Conservation (phyloP, 2,113 vertebrate genomes). For the Malurus elegans region DNA sequence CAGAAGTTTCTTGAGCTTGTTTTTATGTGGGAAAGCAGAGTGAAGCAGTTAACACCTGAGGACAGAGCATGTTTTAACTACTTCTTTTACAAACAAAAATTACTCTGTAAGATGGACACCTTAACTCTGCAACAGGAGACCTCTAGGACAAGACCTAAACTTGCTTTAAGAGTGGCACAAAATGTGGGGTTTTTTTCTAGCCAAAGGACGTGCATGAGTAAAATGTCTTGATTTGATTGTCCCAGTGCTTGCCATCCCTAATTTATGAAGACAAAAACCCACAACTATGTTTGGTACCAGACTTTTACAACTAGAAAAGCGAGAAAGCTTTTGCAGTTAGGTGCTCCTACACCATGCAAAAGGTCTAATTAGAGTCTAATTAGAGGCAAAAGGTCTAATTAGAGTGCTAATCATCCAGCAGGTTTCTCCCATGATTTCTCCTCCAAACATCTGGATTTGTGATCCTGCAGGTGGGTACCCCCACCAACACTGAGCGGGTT, state of each 20-base stretch:
- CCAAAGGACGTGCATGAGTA: background rate
- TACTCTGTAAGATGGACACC: rapidly evolving
- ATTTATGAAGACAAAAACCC: background rate
- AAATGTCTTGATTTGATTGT: background rate
- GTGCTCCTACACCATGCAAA: background rate
- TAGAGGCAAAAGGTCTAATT: background rate
- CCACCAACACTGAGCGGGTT: background rate
- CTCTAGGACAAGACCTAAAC: background rate
- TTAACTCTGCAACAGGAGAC: background rate
- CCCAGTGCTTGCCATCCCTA: background rate
- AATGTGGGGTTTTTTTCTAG: background rate
- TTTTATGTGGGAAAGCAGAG: background rate
- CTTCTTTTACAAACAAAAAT: background rate
- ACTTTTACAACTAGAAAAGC: background rate
- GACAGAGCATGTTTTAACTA: background rate
- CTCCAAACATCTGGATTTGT: background rate
- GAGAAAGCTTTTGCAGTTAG: background rate
- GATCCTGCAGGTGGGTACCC: background rate
- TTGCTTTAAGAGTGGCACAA: background rate
- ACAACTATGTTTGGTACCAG: rapidly evolving
- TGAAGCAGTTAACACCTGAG: background rate
- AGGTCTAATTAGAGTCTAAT: background rate
- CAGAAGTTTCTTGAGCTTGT: background rate
- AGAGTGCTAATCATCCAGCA: background rate
- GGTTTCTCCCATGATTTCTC: background rate